Evolutionary conservation across 1,140 invertebrate genomes (phyloP).

Genomic region (Metopolophium dirhodum): DNA sequence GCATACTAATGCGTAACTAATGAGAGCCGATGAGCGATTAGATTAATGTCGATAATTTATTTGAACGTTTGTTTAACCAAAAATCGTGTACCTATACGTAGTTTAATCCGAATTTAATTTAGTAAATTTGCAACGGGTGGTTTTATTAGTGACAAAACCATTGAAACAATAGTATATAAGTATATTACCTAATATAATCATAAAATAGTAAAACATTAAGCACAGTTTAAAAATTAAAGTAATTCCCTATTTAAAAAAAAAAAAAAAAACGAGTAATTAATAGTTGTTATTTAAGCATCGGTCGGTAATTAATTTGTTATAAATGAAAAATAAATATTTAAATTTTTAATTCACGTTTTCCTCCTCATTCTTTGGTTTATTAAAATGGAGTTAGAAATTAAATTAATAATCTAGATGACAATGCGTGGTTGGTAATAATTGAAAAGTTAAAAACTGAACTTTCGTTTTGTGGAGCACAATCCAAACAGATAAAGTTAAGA

Average conservation of each 20-base stretch:
- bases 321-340: constrained; percentile 14
- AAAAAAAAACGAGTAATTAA: neutral
- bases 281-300: neutral
- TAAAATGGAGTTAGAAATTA: neutral
- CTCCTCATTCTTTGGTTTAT: neutral
- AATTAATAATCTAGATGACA: constrained; percentile 2
- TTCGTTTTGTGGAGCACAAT: too few relatives aligned
- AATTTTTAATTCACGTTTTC: neutral
- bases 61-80: neutral
- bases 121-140: neutral
- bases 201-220: neutral
- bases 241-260: neutral
- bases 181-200: neutral
- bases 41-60: neutral
- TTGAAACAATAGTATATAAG: neutral
- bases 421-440: neutral
- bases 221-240: neutral
- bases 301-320: neutral
- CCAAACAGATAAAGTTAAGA: neutral
- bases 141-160: neutral
- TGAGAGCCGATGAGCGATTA: neutral
- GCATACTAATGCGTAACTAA: neutral
- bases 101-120: neutral
- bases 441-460: neutral
- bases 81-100: neutral